These are phyloP conservation scores for Cettia cetti DNA, from an alignment of 2,113 vertebrate species.

Conservation along the genomic window DNA sequence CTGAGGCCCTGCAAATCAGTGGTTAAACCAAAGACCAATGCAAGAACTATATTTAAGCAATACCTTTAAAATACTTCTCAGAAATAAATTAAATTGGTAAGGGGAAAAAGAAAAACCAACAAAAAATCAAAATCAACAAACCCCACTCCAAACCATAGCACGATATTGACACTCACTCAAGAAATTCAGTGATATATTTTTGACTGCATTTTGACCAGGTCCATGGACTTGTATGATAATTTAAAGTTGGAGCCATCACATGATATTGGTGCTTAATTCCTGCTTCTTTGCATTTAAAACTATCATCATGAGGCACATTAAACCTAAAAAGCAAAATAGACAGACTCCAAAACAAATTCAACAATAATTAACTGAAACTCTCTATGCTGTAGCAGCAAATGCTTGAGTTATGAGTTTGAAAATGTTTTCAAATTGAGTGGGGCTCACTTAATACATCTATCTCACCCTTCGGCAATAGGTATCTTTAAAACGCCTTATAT, in stretches of 20 bases:
- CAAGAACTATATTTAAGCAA: background rate
- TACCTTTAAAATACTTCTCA: background rate
- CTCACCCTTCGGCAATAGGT: background rate
- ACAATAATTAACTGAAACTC: background rate
- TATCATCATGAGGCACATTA: conserved; percentile 96
- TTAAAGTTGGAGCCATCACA: conserved; percentile 95
- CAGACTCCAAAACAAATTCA: conserved; percentile 45
- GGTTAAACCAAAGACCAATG: background rate
- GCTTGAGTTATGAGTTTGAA: background rate
- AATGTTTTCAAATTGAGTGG: background rate
- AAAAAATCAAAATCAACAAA: background rate
- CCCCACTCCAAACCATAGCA: rapidly evolving
- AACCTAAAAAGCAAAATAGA: conserved; percentile 79
- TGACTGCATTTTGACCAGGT: conserved; percentile 98
- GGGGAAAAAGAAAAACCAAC: no score
- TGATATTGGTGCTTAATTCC: conserved; percentile 91
- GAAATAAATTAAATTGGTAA: background rate
- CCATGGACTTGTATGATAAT: conserved; percentile 95
- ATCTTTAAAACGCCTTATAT: background rate
- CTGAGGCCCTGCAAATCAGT: background rate
- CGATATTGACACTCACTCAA: conserved; percentile 84
- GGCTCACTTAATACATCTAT: background rate
- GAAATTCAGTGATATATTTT: conserved; percentile 96
- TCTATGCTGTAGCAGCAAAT: background rate
- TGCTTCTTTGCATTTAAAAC: conserved; percentile 91